These are phyloP conservation scores for Macquaria ambigua DNA, from an alignment of 2,113 vertebrate species.

Conservation along the genomic window DNA sequence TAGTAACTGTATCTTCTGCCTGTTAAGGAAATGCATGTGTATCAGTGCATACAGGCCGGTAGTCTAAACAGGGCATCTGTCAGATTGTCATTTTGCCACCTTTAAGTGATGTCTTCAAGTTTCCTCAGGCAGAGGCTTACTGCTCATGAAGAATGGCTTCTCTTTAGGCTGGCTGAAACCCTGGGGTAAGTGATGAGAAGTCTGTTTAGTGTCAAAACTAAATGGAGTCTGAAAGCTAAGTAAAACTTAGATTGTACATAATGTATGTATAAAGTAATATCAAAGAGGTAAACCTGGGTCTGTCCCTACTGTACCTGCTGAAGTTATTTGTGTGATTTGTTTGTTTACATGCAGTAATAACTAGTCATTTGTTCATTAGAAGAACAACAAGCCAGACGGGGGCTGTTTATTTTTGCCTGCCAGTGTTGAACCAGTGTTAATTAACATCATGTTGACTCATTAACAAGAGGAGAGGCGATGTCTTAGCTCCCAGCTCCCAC, in stretches of 20 bases:
- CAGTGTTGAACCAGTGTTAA: constrained; percentile 47
- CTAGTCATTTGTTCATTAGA: constrained; percentile 48
- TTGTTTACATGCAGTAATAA: constrained; percentile 26
- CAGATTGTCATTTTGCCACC: constrained; percentile 89
- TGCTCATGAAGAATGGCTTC: constrained; percentile 80
- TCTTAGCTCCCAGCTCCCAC: neutral
- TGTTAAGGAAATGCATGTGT: constrained; percentile 85
- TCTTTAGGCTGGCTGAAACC: constrained; percentile 83
- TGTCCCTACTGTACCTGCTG: too few species aligned
- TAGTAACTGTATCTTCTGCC: constrained; percentile 88
- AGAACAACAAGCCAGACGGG: constrained; percentile 20
- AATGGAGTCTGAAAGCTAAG: constrained; percentile 7
- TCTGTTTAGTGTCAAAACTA: constrained; percentile 88
- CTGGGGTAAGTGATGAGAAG: constrained; percentile 83
- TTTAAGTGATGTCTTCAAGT: constrained; percentile 91
- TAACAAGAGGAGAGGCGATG: constrained; percentile 29
- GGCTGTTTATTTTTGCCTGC: constrained; percentile 50
- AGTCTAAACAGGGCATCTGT: constrained; percentile 92
- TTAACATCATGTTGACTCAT: constrained; percentile 45
- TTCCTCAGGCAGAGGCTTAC: constrained; percentile 75
- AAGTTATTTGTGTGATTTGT: too few species aligned
- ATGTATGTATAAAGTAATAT: neutral
- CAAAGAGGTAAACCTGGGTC: rapidly evolving
- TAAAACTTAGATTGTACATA: constrained; percentile 64
- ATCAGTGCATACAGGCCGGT: constrained; percentile 82